phyloP scores from a whole-genome alignment of 2,113 vertebrate species.

The Elephantulus edwardii region DNA sequence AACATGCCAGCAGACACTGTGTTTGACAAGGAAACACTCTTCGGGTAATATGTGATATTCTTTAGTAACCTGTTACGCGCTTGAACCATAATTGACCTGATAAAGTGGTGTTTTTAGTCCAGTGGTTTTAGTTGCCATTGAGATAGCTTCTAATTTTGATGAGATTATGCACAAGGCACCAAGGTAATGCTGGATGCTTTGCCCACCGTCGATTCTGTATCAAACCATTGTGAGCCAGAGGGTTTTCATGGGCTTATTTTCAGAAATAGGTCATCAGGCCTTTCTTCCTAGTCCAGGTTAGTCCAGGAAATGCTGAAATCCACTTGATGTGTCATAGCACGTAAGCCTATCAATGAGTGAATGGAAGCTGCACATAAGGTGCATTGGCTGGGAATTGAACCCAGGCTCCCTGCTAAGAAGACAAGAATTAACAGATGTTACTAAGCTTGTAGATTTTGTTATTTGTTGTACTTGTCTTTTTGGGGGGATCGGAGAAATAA shows the following conservation, averaged over 20 bases:
- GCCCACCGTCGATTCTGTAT: not conserved
- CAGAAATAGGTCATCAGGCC: not conserved
- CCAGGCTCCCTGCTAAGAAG: not conserved
- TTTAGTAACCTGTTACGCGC: not conserved
- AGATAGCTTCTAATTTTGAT: not conserved
- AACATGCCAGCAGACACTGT: slow-evolving; percentile 96
- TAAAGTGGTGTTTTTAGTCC: not conserved
- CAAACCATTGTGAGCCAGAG: not conserved
- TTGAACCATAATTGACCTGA: not conserved
- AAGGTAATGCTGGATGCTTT: not conserved
- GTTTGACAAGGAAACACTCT: slow-evolving; percentile 94
- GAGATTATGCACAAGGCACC: not conserved
- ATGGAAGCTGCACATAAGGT: not conserved
- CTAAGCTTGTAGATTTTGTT: not conserved
- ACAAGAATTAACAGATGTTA: not conserved
- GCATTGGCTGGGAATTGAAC: not conserved
- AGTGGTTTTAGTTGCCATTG: not conserved
- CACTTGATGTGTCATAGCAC: not conserved
- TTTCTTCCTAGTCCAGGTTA: not conserved
- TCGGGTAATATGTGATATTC: slow-evolving; percentile 85
- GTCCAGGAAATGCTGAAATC: not conserved
- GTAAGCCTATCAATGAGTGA: not conserved
- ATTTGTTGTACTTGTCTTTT: slow-evolving; percentile 29
- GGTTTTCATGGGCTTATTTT: not conserved
- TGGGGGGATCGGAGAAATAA: slow-evolving; percentile 16